Evolutionary conservation across 1,140 invertebrate species (phyloP).

Genomic region (Panagrolaimus sp.): DNA sequence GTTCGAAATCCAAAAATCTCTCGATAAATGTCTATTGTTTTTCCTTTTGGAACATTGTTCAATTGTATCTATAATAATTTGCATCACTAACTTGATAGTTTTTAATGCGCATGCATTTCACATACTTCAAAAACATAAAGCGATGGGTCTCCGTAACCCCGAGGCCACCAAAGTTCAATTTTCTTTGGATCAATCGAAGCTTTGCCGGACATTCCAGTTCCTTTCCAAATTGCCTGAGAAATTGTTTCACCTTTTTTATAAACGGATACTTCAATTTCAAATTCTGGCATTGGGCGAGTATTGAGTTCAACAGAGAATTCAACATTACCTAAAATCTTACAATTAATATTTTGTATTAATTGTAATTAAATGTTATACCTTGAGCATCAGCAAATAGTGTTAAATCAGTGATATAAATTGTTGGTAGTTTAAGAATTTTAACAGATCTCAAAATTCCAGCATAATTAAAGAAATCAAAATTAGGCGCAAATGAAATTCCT

Average conservation of each 20-base stretch:
- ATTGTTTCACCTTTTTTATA: not conserved
- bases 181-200: not conserved
- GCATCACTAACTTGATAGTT: too few species aligned
- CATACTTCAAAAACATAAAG: constrained; percentile 58
- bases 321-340: not conserved
- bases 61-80: not conserved
- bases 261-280: not conserved
- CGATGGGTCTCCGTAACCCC: constrained; percentile 40
- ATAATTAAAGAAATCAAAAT: constrained; percentile 97
- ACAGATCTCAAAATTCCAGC: constrained; percentile 90
- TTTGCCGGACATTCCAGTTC: not conserved
- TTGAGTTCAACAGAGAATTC: not conserved
- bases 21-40: constrained; percentile 65
- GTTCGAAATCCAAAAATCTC: constrained; percentile 77
- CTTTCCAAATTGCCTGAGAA: not conserved
- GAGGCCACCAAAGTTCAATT: constrained; percentile 54
- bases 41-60: constrained; percentile 10
- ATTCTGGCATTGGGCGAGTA: constrained; percentile 8
- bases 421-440: constrained; percentile 61
- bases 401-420: constrained; percentile 22
- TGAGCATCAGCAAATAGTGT: not conserved
- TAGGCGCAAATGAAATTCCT: constrained; percentile 61
- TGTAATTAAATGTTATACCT: not conserved
- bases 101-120: too few species aligned
- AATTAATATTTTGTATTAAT: not conserved